Evolutionary conservation across 1,140 invertebrate genomes (phyloP), one percentile per base, ranked within the genome.

Genomic region (Trissolcus basalis): DNA sequence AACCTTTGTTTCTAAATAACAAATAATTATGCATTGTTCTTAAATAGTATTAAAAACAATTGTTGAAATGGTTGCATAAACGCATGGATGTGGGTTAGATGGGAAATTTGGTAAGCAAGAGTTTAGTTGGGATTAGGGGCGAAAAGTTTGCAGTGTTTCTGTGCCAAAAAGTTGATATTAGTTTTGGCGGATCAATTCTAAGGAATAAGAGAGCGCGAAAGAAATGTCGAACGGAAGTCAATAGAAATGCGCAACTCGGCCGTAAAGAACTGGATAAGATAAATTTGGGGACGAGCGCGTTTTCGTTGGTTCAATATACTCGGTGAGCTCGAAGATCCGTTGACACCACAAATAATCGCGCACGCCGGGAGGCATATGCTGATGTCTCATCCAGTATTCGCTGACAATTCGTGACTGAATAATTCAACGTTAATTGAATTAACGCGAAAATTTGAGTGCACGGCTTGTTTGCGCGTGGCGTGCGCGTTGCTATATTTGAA

Each of bases 401-500:
- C 68, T 58, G 47, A 63, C 68, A 56, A 63, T 56, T 71, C 60
- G 56, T 43, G 48, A 59, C 48, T 67, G 49, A 55, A 67, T 67
- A 63, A 75, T 68, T 76, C 48, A 54, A 53, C 45, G 47, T 61
- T 65, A 70, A 76, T 56, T 50, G 56, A 65, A 76, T 70, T 60
- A 56, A 76, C 61, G 67, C 35, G 67, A 60, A 70, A 70, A 70
- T 64, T 70, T 59, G 48, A 58, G 36, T 14, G 60, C 16, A 12
- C 13, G 19, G 56, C 44, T 39, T 64, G 49, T 59, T 51, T 53
- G 19, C 47, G 60, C 35, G 44, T 33, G 13, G 9, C 51, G 9
- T 9, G 36, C 68, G 33, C 51, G 45, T 33, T n/a, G n/a, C 19
- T 27, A 27, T 6, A 51, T 56, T 58, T 56, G 59, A 73, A 73